Evolutionary conservation across 2,113 vertebrate species (phyloP), one percentile per base, ranked within the genome.

Genomic region (Lagopus leucura): DNA sequence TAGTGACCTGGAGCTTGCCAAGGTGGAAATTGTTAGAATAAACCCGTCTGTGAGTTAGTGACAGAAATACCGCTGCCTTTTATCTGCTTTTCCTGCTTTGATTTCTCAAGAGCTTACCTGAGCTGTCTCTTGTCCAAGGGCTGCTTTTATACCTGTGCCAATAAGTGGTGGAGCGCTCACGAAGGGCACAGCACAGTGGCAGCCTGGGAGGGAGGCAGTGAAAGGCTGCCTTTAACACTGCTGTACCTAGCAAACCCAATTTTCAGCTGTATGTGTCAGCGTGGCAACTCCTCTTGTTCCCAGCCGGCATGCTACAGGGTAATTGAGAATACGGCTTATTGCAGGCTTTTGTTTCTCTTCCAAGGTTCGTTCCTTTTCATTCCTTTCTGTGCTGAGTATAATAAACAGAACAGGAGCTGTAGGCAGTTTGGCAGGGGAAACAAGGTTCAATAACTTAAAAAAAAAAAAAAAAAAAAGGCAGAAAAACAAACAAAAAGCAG

Each of bases 331-430:
- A 90, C 28, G 80, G 93, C 55, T 94, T 94, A 94, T 93, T 92
- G 88, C 93, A 85, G 66, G 60, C 63, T 95, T 95, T 97, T 90
- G 91, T 92, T 94, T 95, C 86, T 78, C 82, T 79, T 96, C 94
- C 84, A 92, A 93, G 71, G 79, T 74, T 85, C 50, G 0, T 89
- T 91, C 72, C 54, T 90, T 95, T 95, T 93, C 83, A 85, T 94
- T 58, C 43, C 42, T 92, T 94, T 90, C 92, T 88, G 69, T 61
- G 93, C 76, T 4, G 65, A 86, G 43, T 92, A 69, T 88, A 96
- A 95, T 95, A 89, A 89, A 94, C 79, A 86, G 90, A 94, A 82
- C 43, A 73, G 76, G 64, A 90, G 80, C 83, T 88, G 93, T 95
- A 89, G 92, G 90, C 92, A 90, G 54, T 90, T 90, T 94, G 83